phyloP scores from a whole-genome alignment of 2,888 invertebrate genomes.

The Villa cingulata region DNA sequence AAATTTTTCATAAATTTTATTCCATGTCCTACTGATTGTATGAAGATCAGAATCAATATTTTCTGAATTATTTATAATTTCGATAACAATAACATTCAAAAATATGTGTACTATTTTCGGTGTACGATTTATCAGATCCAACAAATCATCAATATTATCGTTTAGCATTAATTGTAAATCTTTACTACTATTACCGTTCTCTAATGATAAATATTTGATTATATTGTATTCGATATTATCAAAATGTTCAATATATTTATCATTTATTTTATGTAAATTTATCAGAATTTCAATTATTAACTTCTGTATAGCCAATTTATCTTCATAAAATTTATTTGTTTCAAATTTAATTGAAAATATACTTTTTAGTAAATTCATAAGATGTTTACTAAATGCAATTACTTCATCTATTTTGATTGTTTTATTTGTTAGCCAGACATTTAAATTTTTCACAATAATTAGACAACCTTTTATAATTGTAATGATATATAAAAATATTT shows the following conservation, averaged over 20 bases:
- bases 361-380: slow-evolving; percentile 3
- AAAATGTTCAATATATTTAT: background rate
- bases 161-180: background rate
- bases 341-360: background rate
- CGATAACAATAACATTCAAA: background rate
- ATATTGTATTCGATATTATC: background rate
- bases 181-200: background rate
- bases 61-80: background rate
- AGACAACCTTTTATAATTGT: slow-evolving; percentile 18
- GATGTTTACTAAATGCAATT: background rate
- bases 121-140: background rate
- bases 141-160: background rate
- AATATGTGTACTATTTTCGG: slow-evolving; percentile 5
- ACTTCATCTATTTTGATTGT: slow-evolving; percentile 14
- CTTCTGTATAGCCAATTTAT: background rate
- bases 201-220: background rate
- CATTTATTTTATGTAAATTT: background rate
- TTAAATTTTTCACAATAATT: slow-evolving; percentile 20
- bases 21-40: slow-evolving; percentile 5
- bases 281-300: background rate
- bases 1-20: background rate
- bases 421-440: slow-evolving; percentile 21
- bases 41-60: background rate
- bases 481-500: slow-evolving; percentile 14
- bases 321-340: background rate